Conservation (phyloP, 2,888 invertebrate species). For the Perithous albicinctus region DNA sequence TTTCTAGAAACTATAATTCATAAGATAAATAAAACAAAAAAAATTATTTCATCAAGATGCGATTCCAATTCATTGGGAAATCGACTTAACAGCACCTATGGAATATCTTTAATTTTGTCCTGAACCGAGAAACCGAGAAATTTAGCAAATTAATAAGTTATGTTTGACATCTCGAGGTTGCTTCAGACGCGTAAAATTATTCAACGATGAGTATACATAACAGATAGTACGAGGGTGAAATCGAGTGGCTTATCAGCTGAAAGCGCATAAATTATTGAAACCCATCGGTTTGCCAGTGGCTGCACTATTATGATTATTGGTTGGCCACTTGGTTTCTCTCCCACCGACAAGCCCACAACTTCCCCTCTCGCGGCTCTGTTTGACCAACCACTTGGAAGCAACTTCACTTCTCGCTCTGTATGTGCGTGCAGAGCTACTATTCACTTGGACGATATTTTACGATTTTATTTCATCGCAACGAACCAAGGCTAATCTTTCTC, state of each 20-base stretch:
- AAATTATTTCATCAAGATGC: no score
- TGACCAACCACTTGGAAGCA: constrained; percentile 20
- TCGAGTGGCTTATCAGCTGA: constrained; percentile 61
- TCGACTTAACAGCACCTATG: no score
- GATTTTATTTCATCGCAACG: neutral
- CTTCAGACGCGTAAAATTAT: constrained; percentile 9
- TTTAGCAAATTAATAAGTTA: neutral
- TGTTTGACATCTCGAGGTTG: neutral
- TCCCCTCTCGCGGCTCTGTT: constrained; percentile 47
- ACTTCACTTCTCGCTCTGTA: constrained; percentile 63
- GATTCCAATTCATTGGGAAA: no score
- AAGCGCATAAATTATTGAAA: constrained; percentile 60
- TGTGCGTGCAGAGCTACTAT: constrained; percentile 33
- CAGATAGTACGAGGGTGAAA: constrained; percentile 36
- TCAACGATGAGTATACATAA: constrained; percentile 22
- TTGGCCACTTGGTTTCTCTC: constrained; percentile 48
- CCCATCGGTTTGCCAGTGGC: constrained; percentile 16
- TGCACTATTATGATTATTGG: constrained; percentile 47
- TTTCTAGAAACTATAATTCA: no score
- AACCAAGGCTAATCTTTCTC: constrained; percentile 14
- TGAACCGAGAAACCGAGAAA: no score
- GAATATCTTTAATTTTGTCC: no score
- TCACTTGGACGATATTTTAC: constrained; percentile 27
- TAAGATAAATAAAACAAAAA: no score
- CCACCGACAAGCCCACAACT: constrained; percentile 35